Evolutionary conservation across 2,888 invertebrate species (phyloP).

Genomic region (Netelia virgata): DNA sequence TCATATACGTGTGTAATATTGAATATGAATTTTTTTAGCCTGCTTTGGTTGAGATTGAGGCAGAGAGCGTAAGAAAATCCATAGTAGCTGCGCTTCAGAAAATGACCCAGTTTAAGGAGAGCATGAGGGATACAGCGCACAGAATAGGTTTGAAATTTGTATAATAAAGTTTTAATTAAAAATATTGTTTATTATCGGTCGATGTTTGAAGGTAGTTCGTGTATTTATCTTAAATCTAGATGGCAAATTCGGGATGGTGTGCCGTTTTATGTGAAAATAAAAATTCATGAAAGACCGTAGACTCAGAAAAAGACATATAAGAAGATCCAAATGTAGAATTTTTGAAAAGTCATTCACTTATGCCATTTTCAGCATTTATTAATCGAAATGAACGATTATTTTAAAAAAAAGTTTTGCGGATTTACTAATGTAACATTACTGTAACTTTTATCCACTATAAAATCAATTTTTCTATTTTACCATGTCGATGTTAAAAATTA

Average conservation of each 20-base stretch:
- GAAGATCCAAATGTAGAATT: background rate
- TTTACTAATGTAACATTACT: too few relatives aligned
- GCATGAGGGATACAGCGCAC: constrained; percentile 86
- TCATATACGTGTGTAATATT: background rate
- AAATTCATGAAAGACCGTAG: too few relatives aligned
- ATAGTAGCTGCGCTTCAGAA: constrained; percentile 85
- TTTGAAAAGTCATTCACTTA: background rate
- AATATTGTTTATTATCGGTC: too few relatives aligned
- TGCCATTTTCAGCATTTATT: background rate
- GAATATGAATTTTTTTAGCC: constrained; percentile 82
- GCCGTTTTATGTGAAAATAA: too few relatives aligned
- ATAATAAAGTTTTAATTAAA: background rate
- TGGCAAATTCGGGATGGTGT: too few relatives aligned
- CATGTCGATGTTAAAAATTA: too few relatives aligned
- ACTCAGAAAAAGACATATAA: too few relatives aligned
- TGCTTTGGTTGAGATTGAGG: constrained; percentile 86
- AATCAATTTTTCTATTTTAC: too few relatives aligned
- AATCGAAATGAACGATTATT: background rate
- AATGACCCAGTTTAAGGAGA: constrained; percentile 86
- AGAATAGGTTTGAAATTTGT: constrained; percentile 81
- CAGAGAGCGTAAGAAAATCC: constrained; percentile 86
- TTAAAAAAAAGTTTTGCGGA: too few relatives aligned
- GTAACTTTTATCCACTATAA: too few relatives aligned
- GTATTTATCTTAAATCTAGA: too few relatives aligned
- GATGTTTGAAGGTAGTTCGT: too few relatives aligned